Base-by-base conservation (phyloP, 2,113 vertebrate genomes). In the Corynorhinus townsendii region DNA sequence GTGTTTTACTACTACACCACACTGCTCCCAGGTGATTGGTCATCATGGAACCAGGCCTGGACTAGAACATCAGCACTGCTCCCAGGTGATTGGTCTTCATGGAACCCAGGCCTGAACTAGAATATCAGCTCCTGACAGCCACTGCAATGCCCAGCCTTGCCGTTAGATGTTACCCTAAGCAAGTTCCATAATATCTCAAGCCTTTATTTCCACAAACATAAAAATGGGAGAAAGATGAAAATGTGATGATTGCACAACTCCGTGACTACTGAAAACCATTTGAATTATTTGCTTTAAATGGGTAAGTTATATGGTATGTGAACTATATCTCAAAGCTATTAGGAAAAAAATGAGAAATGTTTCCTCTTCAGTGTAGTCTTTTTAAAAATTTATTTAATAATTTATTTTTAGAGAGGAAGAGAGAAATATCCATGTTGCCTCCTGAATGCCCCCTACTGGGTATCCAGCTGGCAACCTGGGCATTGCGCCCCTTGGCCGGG, bases 211-310 rank as follows among this genome's bases (percentile, higher is more conserved):
- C 38, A 89, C 56, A 66, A 35, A 64, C 49, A 43, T 73, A 75
- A 90, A 64, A 86, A 75, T 75, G n/a, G 11, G 17, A 69, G 38
- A 75, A 86, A 92, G 81, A 90, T 75, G 49, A 92, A 94, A 73
- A 35, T 69, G 20, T 90, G 49, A 64, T 66, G 68, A 73, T 45
- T 19, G 54, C 15, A 73, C 47, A 94, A 33, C 14, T 92, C 30
- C n/a, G 28, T 79, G 73, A 86, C 72, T 88, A 59, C 54, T 64
- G 43, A 95, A 91, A 88, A 68, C 1, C 45, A 71, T n/a, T 71
- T 64, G 35, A 91, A 91, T 81, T 28, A 9, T 76, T 59, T 77
- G 43, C 12, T 94, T 94, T 92, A 68, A 86, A 71, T 88, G 56
- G 59, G 47, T 54, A 69, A 75, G 73, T 73, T 80, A 43, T 79